Evolutionary conservation across 2,888 invertebrate genomes (phyloP).

Genomic region (Xestia c-nigrum): DNA sequence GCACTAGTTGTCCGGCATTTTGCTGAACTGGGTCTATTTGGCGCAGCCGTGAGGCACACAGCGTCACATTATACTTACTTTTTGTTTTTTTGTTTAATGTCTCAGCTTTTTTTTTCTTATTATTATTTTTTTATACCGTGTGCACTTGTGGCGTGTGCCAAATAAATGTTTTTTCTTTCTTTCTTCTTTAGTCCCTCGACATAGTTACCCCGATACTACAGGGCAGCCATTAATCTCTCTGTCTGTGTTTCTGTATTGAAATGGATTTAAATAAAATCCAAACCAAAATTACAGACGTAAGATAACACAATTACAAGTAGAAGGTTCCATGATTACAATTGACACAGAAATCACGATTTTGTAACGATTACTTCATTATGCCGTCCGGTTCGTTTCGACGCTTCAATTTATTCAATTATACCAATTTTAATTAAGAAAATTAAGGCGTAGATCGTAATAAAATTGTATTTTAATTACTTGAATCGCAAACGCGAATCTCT

Average conservation of each 20-base stretch:
- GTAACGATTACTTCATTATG: slow-evolving; percentile 65
- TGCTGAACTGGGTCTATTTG: no score
- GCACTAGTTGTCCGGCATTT: no score
- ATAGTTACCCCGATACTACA: not conserved
- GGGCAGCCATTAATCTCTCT: not conserved
- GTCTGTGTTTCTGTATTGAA: not conserved
- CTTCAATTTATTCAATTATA: slow-evolving; percentile 70
- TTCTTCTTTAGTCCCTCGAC: no score
- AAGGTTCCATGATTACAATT: slow-evolving; percentile 58
- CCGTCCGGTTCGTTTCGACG: slow-evolving; percentile 64
- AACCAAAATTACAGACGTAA: slow-evolving; percentile 42
- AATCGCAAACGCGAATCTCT: slow-evolving; percentile 57
- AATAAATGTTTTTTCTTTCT: no score
- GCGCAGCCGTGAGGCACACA: no score
- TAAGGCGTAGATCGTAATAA: slow-evolving; percentile 71
- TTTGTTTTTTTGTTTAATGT: no score
- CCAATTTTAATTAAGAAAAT: slow-evolving; percentile 75
- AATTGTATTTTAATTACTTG: slow-evolving; percentile 68
- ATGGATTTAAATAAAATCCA: slow-evolving; percentile 29
- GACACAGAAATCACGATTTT: slow-evolving; percentile 60
- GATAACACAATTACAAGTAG: slow-evolving; percentile 46
- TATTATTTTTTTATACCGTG: no score
- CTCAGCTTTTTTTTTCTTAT: no score
- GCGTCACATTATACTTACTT: no score
- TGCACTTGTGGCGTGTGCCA: no score